Evolutionary conservation across 1,140 invertebrate genomes (phyloP), one percentile per base, ranked within the genome.

Genomic region (Cataglyphis hispanica): DNA sequence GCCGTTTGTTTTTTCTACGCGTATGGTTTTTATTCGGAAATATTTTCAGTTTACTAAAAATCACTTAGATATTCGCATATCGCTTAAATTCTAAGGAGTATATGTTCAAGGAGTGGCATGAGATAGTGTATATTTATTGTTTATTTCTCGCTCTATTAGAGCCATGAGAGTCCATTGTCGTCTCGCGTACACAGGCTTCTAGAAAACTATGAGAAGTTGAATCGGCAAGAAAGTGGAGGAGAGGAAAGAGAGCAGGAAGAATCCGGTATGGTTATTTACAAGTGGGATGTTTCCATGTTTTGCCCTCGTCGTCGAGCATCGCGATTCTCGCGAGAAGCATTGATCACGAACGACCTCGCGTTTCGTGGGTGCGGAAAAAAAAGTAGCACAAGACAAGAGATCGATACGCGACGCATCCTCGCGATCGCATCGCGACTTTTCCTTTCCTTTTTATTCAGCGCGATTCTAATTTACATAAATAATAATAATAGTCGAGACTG

Each of bases 231-330:
- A 80, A 58, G 64, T 19, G 46, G 16, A 4, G 13, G 8, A 5
- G 8, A 19, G 46, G 7, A 46, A 1, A 50, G 4, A 50, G 46
- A 19, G 16, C 46, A 50, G 46, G 13, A 81, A 89, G 86, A 86
- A 85, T 87, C 69, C 74, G 86, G 19, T 50, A 88, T 90, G 74
- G 40, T 85, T 92, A 92, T 92, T 86, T 92, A 92, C 91, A 92
- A 91, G 85, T 88, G 84, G 86, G 78, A 75, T 50, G 43, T 84
- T 74, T 56, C 72, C 22, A 74, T 50, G 50, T 43, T 43, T 85
- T 64, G 58, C 40, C 80, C 56, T 37, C 46, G 43, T 11, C 37
- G 27, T 10, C 31, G 56, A 31, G 58, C 58, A 25, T 53, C 56
- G 25, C 46, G 19, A 27, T 43, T 27, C 74, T 46, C 22, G 22